Base-by-base conservation (phyloP, 35 echinoderm and acorn worm genomes). In the Patiria miniata region DNA sequence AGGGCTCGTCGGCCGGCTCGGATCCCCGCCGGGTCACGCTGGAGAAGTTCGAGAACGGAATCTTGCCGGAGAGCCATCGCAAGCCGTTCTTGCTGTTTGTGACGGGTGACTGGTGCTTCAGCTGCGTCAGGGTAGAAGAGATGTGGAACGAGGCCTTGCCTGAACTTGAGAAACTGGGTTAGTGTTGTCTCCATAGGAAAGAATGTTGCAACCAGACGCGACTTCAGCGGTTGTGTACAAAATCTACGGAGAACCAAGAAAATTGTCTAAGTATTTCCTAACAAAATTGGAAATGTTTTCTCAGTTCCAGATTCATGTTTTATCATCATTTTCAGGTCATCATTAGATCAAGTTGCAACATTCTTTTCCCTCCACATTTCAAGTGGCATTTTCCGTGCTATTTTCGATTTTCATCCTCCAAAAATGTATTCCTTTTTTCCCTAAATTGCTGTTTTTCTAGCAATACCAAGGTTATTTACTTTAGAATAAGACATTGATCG, bases 31-130 rank as follows among this genome's bases (percentile, higher is more conserved):
- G 95, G 36, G 85, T 97, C 73, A 90, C 60, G 9, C 85, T 93
- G 14, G 21, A 56, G 1, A 93, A 59, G 44, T 82, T 80, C 52
- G 57, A 97, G 40, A 30, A 44, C 29, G 88, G 79, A 18, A 85
- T 97, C 44, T 68, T 93, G 14, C 95, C 95, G 1, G 83, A 93
- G 77, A 97, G 95, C 50, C 54, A 68, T 16, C 28, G 86, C 28
- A 97, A 97, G 50, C 91, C 91, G 0, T 97, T 78, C 76, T 76
- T 97, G 39, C 79, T 97, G 38, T 53, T 97, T 7, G 58, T 93
- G 17, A 97, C 88, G 2, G 95, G 91, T 32, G 80, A 93, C 30
- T 93, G 88, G 87, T 97, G 95, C 61, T 93, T 93, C 55, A 90
- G 88, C 77, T 97, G 95, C 79, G 78, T 91, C 22, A 76, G 88